A percentile compares a stretch with the other conserved stretches of the same genome.
phyloP scores from a whole-genome alignment of 1,140 invertebrate genomes.

The Araneus ventricosus region DNA sequence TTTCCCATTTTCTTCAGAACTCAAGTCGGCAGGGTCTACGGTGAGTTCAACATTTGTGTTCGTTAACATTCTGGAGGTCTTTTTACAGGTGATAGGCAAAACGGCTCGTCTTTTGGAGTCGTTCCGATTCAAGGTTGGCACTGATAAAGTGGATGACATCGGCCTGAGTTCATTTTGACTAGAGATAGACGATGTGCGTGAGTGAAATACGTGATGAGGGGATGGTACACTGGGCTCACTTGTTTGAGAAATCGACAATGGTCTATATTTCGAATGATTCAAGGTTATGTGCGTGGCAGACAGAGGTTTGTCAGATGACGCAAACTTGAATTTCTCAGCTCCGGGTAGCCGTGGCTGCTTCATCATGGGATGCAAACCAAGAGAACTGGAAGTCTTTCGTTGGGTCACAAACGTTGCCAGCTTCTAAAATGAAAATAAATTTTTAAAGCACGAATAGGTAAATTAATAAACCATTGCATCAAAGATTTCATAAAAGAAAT shows the following conservation, averaged over 20 bases:
- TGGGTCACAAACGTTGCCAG: slow-evolving; percentile 20
- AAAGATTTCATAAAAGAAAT: no score
- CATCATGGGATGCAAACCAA: slow-evolving; percentile 46
- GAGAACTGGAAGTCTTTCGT: not conserved
- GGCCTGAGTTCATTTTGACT: slow-evolving; percentile 54
- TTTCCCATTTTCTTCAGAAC: slow-evolving; percentile 47
- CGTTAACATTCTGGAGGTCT: slow-evolving; percentile 64
- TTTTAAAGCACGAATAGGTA: no score
- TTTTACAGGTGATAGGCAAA: slow-evolving; percentile 66
- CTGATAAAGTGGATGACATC: slow-evolving; percentile 46
- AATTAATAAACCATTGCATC: no score
- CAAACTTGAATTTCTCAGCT: slow-evolving; percentile 66
- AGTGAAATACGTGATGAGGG: slow-evolving; percentile 34
- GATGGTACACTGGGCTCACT: not conserved
- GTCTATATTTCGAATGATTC: slow-evolving; percentile 22
- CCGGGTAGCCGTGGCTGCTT: slow-evolving; percentile 67
- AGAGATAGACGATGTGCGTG: slow-evolving; percentile 17
- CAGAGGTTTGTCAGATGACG: slow-evolving; percentile 15
- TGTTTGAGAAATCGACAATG: not conserved
- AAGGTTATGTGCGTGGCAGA: not conserved
- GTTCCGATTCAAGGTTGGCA: slow-evolving; percentile 45
- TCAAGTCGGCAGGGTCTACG: slow-evolving; percentile 53
- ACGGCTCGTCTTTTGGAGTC: slow-evolving; percentile 63
- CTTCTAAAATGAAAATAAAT: slow-evolving; percentile 34
- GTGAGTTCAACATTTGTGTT: slow-evolving; percentile 67